phyloP scores from a whole-genome alignment of 2,797 vertebrate genomes.

The Myotis daubentonii region DNA sequence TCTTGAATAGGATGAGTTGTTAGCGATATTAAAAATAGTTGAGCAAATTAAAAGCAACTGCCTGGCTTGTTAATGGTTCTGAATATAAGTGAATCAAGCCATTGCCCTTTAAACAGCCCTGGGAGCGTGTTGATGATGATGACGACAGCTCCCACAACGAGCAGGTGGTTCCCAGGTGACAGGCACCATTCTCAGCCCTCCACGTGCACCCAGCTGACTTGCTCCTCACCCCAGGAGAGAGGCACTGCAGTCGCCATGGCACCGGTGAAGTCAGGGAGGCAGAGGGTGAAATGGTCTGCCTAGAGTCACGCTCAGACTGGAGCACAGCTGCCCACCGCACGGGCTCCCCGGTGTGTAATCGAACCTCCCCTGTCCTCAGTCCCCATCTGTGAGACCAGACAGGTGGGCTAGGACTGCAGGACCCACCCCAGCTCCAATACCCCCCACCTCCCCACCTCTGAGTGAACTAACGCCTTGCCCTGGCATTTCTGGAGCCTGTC shows the following conservation, averaged over 20 bases:
- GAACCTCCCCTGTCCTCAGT: neutral
- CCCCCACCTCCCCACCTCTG: neutral
- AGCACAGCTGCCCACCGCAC: neutral
- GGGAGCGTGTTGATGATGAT: rapidly evolving
- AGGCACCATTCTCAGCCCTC: neutral
- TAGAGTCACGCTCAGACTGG: neutral
- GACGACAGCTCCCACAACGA: rapidly evolving
- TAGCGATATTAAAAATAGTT: neutral
- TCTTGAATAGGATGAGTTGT: neutral
- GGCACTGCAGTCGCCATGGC: neutral
- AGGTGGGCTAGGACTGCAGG: neutral
- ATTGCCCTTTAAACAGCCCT: neutral
- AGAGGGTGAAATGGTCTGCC: neutral
- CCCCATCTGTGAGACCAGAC: neutral
- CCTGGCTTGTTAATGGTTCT: neutral
- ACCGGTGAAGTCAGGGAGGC: neutral
- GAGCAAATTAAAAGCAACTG: neutral
- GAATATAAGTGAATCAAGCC: neutral
- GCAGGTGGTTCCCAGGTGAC: neutral
- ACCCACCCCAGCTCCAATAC: neutral
- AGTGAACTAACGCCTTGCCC: neutral
- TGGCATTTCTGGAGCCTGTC: neutral
- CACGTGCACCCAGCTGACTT: neutral
- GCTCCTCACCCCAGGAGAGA: neutral
- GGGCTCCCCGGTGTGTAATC: rapidly evolving